Base-by-base conservation (phyloP, 2,113 vertebrate genomes). In the Sigmodon hispidus region DNA sequence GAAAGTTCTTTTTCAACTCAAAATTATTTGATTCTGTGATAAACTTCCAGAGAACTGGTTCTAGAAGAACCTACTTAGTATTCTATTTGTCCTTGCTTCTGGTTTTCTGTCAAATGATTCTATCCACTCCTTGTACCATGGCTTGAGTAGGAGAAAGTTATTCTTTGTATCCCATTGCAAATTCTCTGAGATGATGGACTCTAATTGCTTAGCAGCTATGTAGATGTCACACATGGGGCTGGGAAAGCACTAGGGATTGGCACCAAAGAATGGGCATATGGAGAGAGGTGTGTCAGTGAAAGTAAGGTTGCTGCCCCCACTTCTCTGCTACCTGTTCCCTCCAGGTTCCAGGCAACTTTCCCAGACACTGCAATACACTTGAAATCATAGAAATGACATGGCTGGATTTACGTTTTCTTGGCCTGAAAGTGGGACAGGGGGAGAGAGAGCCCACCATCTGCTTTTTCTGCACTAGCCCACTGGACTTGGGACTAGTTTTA, bases 1-100 rank as follows among this genome's bases (percentile, higher is more conserved):
- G 67, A 95, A 95, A 83, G 72, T 94, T 43, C 43, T 84, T 67
- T 95, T 76, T 80, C 48, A 92, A 73, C 93, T 73, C 50, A 83
- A 93, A 73, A 96, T n/a, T 90, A 76, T 90, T 77, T 89, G 88
- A 92, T 92, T 94, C 59, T 73, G 31, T 75, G 59, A 93, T 67
- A 93, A 94, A 79, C 69, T 93, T 43, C 94, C 81, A 13, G 88
- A 93, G 48, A 96, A 31, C 34, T 63, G 45, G 48, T 95, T 96
- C 87, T 94, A n/a, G 22, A 90, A 86, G 75, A 96, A 96, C 31
- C 90, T 73, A 81, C 55, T 95, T 92, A 89, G 40, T 77, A 94
- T 93, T 95, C 85, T 96, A 57, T 73, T 36, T 48, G 40, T 91
- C 94, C 79, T 89, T 69, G 77, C 61, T 31, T 89, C 91, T 94